phyloP scores from a whole-genome alignment of 2,797 vertebrate genomes.

The Fistularia commersonii region DNA sequence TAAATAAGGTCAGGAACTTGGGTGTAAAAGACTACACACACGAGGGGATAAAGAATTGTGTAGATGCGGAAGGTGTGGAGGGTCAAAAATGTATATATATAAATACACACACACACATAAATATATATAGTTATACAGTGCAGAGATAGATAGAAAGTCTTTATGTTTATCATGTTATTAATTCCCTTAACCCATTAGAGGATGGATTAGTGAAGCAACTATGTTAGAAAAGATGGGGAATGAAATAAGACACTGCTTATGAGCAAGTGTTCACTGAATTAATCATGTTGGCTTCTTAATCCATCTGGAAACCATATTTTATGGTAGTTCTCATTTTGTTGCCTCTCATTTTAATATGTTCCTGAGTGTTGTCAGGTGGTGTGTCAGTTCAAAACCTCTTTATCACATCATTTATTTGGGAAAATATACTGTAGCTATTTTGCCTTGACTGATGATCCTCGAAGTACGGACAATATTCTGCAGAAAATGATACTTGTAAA shows the following conservation, averaged over 20 bases:
- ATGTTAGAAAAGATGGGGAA: conserved; percentile 7
- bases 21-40: too few relatives aligned
- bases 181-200: not conserved
- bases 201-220: not conserved
- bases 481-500: not conserved
- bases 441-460: conserved; percentile 35
- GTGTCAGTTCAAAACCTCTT: conserved; percentile 44
- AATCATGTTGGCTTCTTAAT: conserved; percentile 30
- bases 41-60: too few relatives aligned
- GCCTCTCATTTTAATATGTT: conserved; percentile 32
- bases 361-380: conserved; percentile 46
- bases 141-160: too few relatives aligned
- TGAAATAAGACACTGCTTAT: conserved; percentile 13
- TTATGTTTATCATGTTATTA: not conserved
- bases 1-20: too few relatives aligned
- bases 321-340: conserved; percentile 15
- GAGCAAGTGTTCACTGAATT: conserved; percentile 30
- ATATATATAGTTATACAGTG: too few relatives aligned
- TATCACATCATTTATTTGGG: conserved; percentile 49
- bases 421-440: conserved; percentile 28
- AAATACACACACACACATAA: too few relatives aligned
- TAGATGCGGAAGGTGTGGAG: too few relatives aligned
- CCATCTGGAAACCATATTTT: conserved; percentile 27
- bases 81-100: too few relatives aligned
- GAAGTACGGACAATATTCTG: conserved; percentile 8